phyloP scores from a whole-genome alignment of 1,140 invertebrate genomes.

The Drosophila auraria region DNA sequence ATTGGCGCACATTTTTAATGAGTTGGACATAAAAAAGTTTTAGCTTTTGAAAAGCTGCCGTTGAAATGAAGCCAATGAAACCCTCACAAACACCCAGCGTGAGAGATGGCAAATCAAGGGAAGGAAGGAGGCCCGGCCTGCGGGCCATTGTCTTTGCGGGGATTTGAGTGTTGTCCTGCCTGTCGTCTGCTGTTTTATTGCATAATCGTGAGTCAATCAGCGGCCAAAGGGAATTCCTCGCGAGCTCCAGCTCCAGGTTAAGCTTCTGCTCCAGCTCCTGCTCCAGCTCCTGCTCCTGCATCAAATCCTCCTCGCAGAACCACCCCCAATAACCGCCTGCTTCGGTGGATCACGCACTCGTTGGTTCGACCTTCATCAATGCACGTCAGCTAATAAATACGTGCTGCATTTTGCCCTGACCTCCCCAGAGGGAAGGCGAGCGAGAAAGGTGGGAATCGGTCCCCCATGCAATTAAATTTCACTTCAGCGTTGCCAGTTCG shows the following conservation, averaged over 20 bases:
- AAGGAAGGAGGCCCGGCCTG: conserved; percentile 7
- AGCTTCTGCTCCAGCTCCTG: not conserved
- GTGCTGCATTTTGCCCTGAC: conserved; percentile 60
- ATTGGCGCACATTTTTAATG: conserved; percentile 82
- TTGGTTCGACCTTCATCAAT: conserved; percentile 72
- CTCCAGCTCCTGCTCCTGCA: not conserved
- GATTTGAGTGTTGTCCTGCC: conserved; percentile 63
- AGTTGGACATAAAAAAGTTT: conserved; percentile 83
- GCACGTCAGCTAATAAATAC: conserved; percentile 82
- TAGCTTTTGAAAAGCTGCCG: conserved; percentile 76
- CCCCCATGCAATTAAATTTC: conserved; percentile 68
- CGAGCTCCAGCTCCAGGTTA: not conserved
- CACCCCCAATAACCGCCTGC: not conserved
- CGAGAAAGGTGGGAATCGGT: conserved; percentile 5
- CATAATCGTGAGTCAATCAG: conserved; percentile 83
- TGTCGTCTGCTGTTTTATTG: conserved; percentile 75
- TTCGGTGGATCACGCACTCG: conserved; percentile 43
- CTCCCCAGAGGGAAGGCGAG: conserved; percentile 1
- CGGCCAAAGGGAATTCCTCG: conserved; percentile 43
- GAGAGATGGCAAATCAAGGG: not conserved
- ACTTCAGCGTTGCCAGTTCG: conserved; percentile 60
- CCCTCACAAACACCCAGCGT: conserved; percentile 26
- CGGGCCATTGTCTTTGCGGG: conserved; percentile 57
- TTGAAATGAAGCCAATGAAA: conserved; percentile 79
- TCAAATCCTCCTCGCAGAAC: too few species aligned